These are phyloP conservation scores for Sycobia sp. DNA, from an alignment of 1,140 invertebrate species.

Conservation along the genomic window DNA sequence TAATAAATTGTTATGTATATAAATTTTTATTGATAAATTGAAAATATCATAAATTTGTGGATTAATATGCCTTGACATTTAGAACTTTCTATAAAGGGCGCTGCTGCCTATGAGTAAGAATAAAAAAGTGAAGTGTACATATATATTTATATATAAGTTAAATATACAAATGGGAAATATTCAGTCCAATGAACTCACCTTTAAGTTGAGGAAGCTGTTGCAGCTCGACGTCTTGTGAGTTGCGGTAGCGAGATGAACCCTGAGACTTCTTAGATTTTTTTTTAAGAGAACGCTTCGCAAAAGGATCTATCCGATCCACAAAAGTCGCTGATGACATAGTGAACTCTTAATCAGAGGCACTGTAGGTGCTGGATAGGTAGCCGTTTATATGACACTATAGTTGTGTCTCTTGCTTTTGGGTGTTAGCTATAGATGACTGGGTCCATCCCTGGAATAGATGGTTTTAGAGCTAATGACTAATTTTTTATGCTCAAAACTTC, in stretches of 20 bases:
- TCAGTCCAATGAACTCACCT: slow-evolving; percentile 67
- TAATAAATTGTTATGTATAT: no score
- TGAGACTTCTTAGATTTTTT: slow-evolving; percentile 93
- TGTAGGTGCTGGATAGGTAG: slow-evolving; percentile 38
- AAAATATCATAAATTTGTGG: no score
- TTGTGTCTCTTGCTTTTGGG: slow-evolving; percentile 33
- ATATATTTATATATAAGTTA: neutral
- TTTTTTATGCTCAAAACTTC: slow-evolving; percentile 8
- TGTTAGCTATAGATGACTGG: slow-evolving; percentile 37
- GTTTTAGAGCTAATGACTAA: slow-evolving; percentile 5
- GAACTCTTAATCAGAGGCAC: slow-evolving; percentile 45
- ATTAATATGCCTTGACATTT: slow-evolving; percentile 5
- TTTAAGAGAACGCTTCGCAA: slow-evolving; percentile 88
- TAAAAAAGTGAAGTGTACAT: slow-evolving; percentile 2
- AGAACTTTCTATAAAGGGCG: slow-evolving; percentile 28
- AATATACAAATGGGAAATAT: neutral
- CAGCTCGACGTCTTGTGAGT: slow-evolving; percentile 86
- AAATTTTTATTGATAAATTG: no score
- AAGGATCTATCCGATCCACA: slow-evolving; percentile 94
- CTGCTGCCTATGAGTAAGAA: slow-evolving; percentile 31
- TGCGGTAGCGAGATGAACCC: slow-evolving; percentile 87
- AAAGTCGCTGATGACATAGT: slow-evolving; percentile 81
- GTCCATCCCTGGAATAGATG: slow-evolving; percentile 24
- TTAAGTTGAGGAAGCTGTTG: slow-evolving; percentile 85
- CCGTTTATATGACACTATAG: slow-evolving; percentile 32